Conservation (phyloP, 2,797 vertebrate species). For the Notamacropus eugenii region DNA sequence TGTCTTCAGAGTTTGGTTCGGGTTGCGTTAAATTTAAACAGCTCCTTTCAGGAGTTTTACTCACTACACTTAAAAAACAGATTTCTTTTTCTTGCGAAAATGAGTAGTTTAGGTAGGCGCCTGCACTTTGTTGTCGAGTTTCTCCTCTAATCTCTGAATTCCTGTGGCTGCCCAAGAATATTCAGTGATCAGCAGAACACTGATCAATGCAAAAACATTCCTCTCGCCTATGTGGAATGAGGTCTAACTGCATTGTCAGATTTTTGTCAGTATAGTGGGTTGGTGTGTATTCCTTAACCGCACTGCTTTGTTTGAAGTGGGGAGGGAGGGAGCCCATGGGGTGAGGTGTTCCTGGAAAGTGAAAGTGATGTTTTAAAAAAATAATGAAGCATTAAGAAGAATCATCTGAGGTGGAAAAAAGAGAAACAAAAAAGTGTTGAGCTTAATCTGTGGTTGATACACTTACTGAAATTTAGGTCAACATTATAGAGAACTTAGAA, state of each 20-base stretch:
- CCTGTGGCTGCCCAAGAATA: constrained; percentile 42
- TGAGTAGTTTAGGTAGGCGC: constrained; percentile 18
- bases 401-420: neutral
- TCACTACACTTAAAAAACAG: constrained; percentile 19
- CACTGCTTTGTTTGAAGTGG: neutral
- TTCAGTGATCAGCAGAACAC: constrained; percentile 6
- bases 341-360: neutral
- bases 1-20: neutral
- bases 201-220: neutral
- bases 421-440: neutral
- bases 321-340: neutral
- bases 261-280: neutral
- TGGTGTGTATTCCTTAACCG: neutral
- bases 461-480: neutral
- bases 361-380: neutral
- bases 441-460: constrained; percentile 29
- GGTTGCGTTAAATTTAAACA: constrained; percentile 20
- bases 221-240: neutral
- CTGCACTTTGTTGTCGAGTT: constrained; percentile 29
- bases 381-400: neutral
- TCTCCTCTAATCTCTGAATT: constrained; percentile 26
- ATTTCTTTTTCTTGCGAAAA: constrained; percentile 25
- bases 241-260: neutral
- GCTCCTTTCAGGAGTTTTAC: constrained; percentile 3
- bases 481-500: neutral